Percentiles rank a stretch among this genome's conserved stretches.
Evolutionary conservation across 2,113 vertebrate genomes (phyloP).

Genomic region (Plectropomus leopardus): DNA sequence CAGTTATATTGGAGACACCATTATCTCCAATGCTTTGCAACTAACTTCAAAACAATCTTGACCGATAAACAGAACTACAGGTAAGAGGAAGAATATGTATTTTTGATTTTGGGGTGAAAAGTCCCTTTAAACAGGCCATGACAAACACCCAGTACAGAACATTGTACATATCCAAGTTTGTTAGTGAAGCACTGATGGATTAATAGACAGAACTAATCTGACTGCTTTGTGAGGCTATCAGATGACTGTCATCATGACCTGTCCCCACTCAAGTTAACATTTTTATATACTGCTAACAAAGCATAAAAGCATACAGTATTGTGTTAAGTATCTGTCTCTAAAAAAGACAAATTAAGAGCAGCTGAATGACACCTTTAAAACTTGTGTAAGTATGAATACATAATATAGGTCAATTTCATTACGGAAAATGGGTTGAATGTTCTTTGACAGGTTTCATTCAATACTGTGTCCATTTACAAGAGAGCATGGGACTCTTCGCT

Average conservation of each 20-base stretch:
- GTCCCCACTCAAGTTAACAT: not conserved
- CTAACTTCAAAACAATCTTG: no score
- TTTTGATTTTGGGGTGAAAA: no score
- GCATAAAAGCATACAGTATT: not conserved
- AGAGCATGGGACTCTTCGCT: not conserved
- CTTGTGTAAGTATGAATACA: slow-evolving; percentile 12
- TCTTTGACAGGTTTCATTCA: not conserved
- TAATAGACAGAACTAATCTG: slow-evolving; percentile 2
- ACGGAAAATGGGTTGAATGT: not conserved
- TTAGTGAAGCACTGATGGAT: not conserved
- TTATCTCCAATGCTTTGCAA: no score
- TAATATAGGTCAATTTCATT: not conserved
- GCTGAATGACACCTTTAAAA: not conserved
- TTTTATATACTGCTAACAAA: not conserved
- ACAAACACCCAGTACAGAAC: slow-evolving; percentile 15
- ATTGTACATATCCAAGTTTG: not conserved
- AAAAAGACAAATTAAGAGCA: not conserved
- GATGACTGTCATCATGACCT: not conserved
- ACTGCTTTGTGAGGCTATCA: not conserved
- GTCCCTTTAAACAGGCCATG: not conserved
- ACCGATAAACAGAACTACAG: no score
- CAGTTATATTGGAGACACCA: no score
- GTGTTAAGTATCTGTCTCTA: not conserved
- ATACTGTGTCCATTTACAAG: not conserved
- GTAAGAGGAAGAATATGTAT: no score